Base-by-base conservation (phyloP, 2,888 invertebrate species). In the Margaritifera margaritifera region DNA sequence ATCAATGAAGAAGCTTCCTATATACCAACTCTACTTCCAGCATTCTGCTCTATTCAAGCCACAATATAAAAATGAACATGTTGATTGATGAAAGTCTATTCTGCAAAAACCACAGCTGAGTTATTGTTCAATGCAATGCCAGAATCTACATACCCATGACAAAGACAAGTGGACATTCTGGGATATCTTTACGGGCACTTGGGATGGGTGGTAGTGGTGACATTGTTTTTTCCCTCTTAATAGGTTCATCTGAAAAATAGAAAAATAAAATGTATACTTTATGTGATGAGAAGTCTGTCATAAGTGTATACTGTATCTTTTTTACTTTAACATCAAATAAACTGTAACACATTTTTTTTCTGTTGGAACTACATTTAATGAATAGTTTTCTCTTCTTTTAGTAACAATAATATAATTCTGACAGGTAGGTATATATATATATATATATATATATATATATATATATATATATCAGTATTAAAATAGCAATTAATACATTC, bases 161-260 rank as follows among this genome's bases (percentile, higher is more conserved):
- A 51, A 88, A 72, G 27, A 86, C 80, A 63, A 87, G 72, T 4
- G 87, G 87, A 84, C 83, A 64, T 83, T 69, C 71, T 50, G 85
- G 83, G n/a, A 82, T 54, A 27, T 60, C 63, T 57, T 74, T 72
- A 11, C 66, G 66, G 60, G 54, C 57, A 18, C 71, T 60, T 19
- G 74, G 73, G 58, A 87, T 88, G 6, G 85, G 85, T 51, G 87
- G 87, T 20, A 87, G 77, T 8, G 87, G 86, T 24, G 77, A 69
- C 24, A 79, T 20, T 80, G 82, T 53, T 68, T 74, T 70, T 11
- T 73, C 75, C 64, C 71, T 51, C 27, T 72, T 70, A n/a, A 69
- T 27, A 20, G 66, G 58, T 65, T 80, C 78, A 50, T 81, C 80
- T 81, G 73, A 22, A 77, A 77, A 31, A 56, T 18, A 68, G 73